Evolutionary conservation across 2,797 vertebrate species (phyloP).

Genomic region (Karalla daura): DNA sequence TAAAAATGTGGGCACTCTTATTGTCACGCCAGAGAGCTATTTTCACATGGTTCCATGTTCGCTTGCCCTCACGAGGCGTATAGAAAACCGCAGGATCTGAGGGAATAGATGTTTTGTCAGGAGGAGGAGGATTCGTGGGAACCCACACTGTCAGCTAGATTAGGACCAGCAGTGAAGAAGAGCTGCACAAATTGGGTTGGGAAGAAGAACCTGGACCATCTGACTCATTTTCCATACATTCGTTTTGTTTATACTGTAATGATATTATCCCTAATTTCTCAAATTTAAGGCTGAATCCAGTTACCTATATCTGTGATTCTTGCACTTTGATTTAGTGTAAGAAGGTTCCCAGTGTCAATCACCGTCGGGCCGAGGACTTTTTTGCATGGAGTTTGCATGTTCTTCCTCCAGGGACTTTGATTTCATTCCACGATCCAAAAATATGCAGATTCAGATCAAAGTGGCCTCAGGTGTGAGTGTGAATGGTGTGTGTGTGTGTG

Average conservation of each 20-base stretch:
- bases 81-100: constrained; percentile 37
- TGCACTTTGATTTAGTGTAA: too few species aligned
- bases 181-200: background rate
- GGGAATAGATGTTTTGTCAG: constrained; percentile 43
- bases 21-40: constrained; percentile 30
- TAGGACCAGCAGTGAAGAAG: background rate
- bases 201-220: background rate
- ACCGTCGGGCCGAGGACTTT: too few species aligned
- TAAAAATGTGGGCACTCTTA: constrained; percentile 23
- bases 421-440: too few species aligned
- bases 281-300: too few species aligned
- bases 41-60: constrained; percentile 27
- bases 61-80: constrained; percentile 15
- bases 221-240: background rate
- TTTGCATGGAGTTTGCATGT: too few species aligned
- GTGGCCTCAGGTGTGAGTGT: too few species aligned
- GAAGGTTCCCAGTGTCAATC: too few species aligned
- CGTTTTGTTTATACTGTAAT: background rate
- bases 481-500: too few species aligned
- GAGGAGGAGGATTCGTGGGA: constrained; percentile 33
- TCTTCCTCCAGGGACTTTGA: too few species aligned
- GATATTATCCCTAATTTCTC: background rate
- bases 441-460: too few species aligned
- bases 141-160: constrained; percentile 22
- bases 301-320: too few species aligned